These are phyloP conservation scores for Umimayanthus kanabou DNA, from an alignment of 92 coral and sea anemone species.

Conservation along the genomic window DNA sequence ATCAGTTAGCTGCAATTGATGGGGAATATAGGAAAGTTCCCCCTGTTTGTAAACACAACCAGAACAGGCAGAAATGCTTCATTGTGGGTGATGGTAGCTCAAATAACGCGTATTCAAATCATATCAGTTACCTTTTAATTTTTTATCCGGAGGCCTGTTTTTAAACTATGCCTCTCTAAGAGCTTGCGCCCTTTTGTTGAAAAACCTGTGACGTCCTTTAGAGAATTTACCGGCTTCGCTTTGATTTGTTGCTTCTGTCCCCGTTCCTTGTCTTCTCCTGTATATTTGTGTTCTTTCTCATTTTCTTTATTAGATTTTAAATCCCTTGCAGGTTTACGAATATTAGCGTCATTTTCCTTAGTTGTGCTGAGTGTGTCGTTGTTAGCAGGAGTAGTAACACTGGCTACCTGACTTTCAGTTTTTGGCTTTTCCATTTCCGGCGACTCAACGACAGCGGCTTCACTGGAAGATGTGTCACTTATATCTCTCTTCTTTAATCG, in stretches of 20 bases:
- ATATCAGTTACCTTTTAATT: conserved; percentile 6
- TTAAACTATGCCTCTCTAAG: background rate
- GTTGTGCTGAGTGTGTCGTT: conserved; percentile 4
- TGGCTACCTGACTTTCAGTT: background rate
- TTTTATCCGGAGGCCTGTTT: background rate
- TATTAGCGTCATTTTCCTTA: background rate
- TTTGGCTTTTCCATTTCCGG: background rate
- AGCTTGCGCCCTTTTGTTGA: conserved; percentile 10
- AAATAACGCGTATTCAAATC: background rate
- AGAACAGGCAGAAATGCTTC: no score
- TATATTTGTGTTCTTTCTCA: background rate
- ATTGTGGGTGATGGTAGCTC: background rate
- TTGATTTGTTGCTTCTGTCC: background rate
- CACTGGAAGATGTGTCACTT: background rate
- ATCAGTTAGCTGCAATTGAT: background rate
- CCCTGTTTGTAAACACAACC: background rate
- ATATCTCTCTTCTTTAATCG: conserved; percentile 70
- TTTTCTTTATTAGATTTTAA: conserved; percentile 17
- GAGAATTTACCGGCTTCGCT: background rate
- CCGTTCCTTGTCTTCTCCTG: conserved; percentile 1
- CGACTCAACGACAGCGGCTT: background rate
- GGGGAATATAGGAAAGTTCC: background rate
- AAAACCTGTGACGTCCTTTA: background rate
- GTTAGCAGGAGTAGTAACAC: background rate
- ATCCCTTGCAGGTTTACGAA: conserved; percentile 43